Evolutionary conservation across 2,888 invertebrate species (phyloP), one percentile per base, ranked within the genome.

Genomic region (Colletes collaris): DNA sequence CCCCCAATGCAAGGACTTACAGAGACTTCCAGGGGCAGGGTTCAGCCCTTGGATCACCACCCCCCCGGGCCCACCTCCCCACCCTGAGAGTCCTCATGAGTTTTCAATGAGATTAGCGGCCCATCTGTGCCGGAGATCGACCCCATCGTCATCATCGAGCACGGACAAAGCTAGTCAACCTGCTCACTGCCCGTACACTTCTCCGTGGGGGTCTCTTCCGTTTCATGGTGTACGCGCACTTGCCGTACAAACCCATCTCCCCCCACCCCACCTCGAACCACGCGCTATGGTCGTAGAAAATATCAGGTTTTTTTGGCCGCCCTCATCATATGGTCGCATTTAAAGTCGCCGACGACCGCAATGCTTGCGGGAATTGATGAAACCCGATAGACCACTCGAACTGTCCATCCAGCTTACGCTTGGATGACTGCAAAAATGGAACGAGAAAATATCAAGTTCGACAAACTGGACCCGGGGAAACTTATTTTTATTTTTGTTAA

Each of bases 61-160:
- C 75, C 65, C 75, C n/a, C 84, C 82, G 55, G 74, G 6, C 8
- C 80, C 79, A 68, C 77, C 40, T 40, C 79, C 81, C 82, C 74
- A 74, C 75, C 68, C 71, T 64, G 87, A 92, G 91, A 92, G 93
- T 92, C 91, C 92, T 93, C 92, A 92, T 92, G 91, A 93, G 93
- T 92, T 92, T 93, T 92, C 92, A 92, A 93, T 92, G 92, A 92
- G 93, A 93, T 93, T 93, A 93, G 91, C 91, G 90, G 91, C 90
- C 92, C 93, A 93, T 93, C 93, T 93, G 93, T 92, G 92, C 92
- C 27, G 86, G 86, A 87, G 89, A 88, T 85, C 90, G 90, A 91
- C 91, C 91, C 92, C 89, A 92, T 91, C 89, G 91, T 91, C 91
- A 91, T 91, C 91, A 89, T 91, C 91, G 90, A 88, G 87, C 90